Conservation (phyloP, 2,888 invertebrate species). For the Morpho helenor region DNA sequence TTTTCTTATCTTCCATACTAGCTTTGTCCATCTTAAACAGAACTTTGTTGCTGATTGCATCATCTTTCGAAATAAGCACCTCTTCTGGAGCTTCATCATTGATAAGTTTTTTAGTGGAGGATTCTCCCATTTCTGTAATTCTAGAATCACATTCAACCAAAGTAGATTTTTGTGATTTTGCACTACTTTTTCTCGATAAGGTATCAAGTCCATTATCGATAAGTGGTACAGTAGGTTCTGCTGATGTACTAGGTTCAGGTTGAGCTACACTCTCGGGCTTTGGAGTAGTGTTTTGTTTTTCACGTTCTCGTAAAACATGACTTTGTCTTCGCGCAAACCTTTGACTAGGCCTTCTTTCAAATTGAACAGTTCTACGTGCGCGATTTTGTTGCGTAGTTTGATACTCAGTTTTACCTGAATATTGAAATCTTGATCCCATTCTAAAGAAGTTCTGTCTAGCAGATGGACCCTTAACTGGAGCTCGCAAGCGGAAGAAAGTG, state of each 20-base stretch:
- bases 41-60: constrained; percentile 70
- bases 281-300: constrained; percentile 73
- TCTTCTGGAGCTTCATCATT: constrained; percentile 60
- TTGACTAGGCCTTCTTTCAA: constrained; percentile 98
- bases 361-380: constrained; percentile 95
- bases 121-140: constrained; percentile 49
- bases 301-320: constrained; percentile 90
- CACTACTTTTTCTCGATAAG: constrained; percentile 76
- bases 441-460: constrained; percentile 97
- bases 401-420: constrained; percentile 97
- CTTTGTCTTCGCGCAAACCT: constrained; percentile 96
- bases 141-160: constrained; percentile 53
- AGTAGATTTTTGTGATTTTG: constrained; percentile 76
- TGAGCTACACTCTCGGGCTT: constrained; percentile 50
- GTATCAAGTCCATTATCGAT: constrained; percentile 46
- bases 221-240: constrained; percentile 37
- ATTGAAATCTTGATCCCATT: constrained; percentile 98
- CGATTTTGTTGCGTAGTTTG: constrained; percentile 96
- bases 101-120: constrained; percentile 61
- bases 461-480: constrained; percentile 92
- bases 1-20: constrained; percentile 61
- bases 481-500: constrained; percentile 97
- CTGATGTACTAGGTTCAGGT: constrained; percentile 54
- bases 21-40: constrained; percentile 66
- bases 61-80: constrained; percentile 64